phyloP scores from a whole-genome alignment of 2,113 vertebrate genomes.

The Atherinomorus stipes region DNA sequence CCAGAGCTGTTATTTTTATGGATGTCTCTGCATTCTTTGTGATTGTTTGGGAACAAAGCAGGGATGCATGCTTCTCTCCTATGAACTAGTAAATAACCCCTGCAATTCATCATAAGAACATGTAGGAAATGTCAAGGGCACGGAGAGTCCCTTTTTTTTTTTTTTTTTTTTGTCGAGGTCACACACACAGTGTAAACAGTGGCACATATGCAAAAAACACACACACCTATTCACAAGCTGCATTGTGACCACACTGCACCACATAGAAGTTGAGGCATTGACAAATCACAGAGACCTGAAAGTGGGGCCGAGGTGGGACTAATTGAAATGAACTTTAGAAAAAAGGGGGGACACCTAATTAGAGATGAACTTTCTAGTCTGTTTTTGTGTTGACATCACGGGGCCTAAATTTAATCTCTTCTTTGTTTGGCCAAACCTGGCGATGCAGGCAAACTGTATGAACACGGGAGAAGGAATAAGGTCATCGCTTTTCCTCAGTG shows the following conservation, averaged over 20 bases:
- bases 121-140: conserved; percentile 82
- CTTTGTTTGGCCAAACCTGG: conserved; percentile 70
- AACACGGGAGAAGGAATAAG: conserved; percentile 75
- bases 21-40: conserved; percentile 53
- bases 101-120: conserved; percentile 78
- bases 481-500: conserved; percentile 74
- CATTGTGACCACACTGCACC: conserved; percentile 62
- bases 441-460: conserved; percentile 53
- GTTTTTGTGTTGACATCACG: conserved; percentile 87
- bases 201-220: conserved; percentile 60
- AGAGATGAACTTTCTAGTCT: conserved; percentile 89
- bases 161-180: conserved; percentile 68
- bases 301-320: conserved; percentile 85
- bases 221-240: conserved; percentile 46
- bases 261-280: conserved; percentile 73
- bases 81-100: conserved; percentile 73
- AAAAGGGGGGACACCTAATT: conserved; percentile 86
- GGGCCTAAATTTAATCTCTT: conserved; percentile 85
- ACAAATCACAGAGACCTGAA: conserved; percentile 81
- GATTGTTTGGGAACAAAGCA: conserved; percentile 64
- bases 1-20: conserved; percentile 58
- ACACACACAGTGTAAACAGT: conserved; percentile 72
- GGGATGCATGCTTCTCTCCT: conserved; percentile 66
- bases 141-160: conserved; percentile 69
- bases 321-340: conserved; percentile 96